Base-by-base conservation (phyloP, 2,888 invertebrate species). In the Reticulitermes lucifugus region DNA sequence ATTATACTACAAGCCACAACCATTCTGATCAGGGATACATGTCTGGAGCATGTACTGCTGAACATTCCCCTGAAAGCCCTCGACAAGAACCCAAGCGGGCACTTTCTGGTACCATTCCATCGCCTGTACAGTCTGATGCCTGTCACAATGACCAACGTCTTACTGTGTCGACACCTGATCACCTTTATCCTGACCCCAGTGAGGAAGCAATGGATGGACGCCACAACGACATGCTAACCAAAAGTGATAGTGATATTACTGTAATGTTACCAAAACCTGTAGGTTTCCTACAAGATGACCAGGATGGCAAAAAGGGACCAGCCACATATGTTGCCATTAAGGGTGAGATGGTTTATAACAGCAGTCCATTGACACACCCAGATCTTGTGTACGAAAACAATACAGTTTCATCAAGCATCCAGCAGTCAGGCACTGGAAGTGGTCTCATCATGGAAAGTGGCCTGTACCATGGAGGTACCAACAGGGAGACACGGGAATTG, bases 21-120 rank as follows among this genome's bases (percentile, higher is more conserved):
- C 83, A 83, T 43, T 83, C 60, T 59, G 83, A 83, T 35, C 83
- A 83, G 35, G 83, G 83, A 0, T 83, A 83, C 60, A 83, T 83
- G 59, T 83, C 83, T 46, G 83, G 83, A n/a, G 46, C 46, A 18
- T 51, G 83, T 25, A 83, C 83, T 35, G 83, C 83, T 18, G 83
- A 83, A 51, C 83, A 83, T 41, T 83, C 83, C 29, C 83, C 83
- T 21, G 83, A 83, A 35, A 83, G 83, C 25, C 83, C 83, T 59
- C 77, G 55, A 12, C 41, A 51, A 25, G 29, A 83, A 35, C 55
- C 77, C n/a, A 73, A 60, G 29, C 75, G 77, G n/a, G 29, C 70
- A 3, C 2, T 29, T 22, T 43, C 60, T 21, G 21, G 41, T 41
- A 35, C 73, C 1, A 14, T 73, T 35, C 25, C 9, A 43, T 12